Evolutionary conservation across 2,888 invertebrate species (phyloP), one percentile per base, ranked within the genome.

Genomic region (Tupiocoris notatus): DNA sequence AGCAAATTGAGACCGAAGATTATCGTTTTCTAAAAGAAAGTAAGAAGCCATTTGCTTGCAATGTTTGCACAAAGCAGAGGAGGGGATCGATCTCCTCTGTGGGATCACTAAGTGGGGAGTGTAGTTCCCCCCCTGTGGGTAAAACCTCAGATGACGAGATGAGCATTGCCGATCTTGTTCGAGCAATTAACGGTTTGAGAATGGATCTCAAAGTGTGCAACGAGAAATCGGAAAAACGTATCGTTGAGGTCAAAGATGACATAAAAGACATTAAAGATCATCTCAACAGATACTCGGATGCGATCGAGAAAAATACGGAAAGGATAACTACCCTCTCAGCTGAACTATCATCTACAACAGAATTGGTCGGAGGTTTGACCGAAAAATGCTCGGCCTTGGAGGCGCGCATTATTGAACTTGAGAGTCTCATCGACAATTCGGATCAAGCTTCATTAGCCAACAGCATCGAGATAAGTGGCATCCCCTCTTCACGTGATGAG

Each of bases 1-100:
- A 65, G 25, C 21, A 65, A 18, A n/a, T 65, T 12, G 39, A 23
- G 25, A 65, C 24, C 3, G 65, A 65, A 25, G 65, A 65, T 65
- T 65, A 9, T 22, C 17, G 16, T 16, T 62, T 16, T 62, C 21
- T 62, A 17, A 12, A 12, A 20, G 62, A 62, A 62, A 18, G 16
- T 16, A 62, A 62, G 21, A 62, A 20, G 21, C 12, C 62, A 18
- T 62, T 62, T 21, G 12, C 17, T 62, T 62, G 62, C 21, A 12
- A 12, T 18, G 21, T 16, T 21, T 62, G 62, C 21, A 21, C 21
- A 16, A 62, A 62, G 20, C 12, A 16, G 16, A 18, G 62, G 18
- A 17, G 62, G 21, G 21, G 21, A 18, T 62, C 62, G 20, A 6
- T 62, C 16, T 20, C 62, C 2, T 2, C 12, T 62, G 17, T 16